These are phyloP conservation scores for Agriopis aurantiaria DNA, from an alignment of 2,888 invertebrate genomes.

Conservation along the genomic window DNA sequence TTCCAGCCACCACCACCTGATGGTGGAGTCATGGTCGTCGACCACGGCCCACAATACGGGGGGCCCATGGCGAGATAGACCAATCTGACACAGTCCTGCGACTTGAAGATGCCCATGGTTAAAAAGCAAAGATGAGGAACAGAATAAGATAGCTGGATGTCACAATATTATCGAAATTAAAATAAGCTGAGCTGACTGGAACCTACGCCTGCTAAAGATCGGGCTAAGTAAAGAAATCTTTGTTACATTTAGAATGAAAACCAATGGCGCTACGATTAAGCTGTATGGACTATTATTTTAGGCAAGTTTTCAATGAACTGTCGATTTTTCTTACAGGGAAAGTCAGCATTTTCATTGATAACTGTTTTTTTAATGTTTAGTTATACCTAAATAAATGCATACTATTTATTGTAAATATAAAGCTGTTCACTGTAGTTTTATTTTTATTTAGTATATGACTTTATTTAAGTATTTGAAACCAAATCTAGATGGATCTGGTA, in stretches of 20 bases:
- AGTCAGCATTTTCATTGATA: conserved; percentile 11
- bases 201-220: too few relatives aligned
- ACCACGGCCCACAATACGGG: conserved; percentile 44
- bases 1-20: conserved; percentile 45
- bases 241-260: not conserved
- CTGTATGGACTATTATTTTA: conserved; percentile 10
- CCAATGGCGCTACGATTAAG: not conserved
- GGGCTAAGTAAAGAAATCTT: too few relatives aligned
- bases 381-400: not conserved
- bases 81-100: conserved; percentile 4
- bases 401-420: conserved; percentile 24
- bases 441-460: not conserved
- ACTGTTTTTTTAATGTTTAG: conserved; percentile 11
- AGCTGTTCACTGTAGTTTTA: not conserved
- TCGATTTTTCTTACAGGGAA: conserved; percentile 9
- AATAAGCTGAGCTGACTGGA: too few relatives aligned
- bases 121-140: not conserved
- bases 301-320: not conserved
- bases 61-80: conserved; percentile 57
- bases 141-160: not conserved
- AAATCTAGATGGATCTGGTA: too few relatives aligned
- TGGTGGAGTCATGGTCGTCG: conserved; percentile 51
- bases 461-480: not conserved
- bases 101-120: conserved; percentile 4
- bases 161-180: too few relatives aligned